Evolutionary conservation across 2,888 invertebrate species (phyloP).

Genomic region (Campoplex nolae): DNA sequence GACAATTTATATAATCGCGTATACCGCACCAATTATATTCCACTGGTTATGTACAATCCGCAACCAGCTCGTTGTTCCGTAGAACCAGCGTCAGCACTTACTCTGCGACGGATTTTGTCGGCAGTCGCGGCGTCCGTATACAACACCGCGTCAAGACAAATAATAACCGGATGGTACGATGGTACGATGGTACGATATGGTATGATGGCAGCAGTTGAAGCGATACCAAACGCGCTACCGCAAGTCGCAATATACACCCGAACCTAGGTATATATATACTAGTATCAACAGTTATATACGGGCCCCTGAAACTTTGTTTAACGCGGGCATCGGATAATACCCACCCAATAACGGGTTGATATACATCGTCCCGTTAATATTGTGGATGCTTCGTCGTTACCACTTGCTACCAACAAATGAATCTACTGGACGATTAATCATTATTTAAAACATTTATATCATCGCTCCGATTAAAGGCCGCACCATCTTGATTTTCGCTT

Average conservation of each 20-base stretch:
- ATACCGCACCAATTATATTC: constrained; percentile 56
- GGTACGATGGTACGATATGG: not conserved
- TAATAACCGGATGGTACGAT: constrained; percentile 46
- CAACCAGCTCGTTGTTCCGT: constrained; percentile 12
- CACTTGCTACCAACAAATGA: not conserved
- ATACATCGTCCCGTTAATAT: not conserved
- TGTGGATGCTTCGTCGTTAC: not conserved
- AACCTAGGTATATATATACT: not conserved
- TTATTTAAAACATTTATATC: not conserved
- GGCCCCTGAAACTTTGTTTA: constrained; percentile 28
- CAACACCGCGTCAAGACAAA: constrained; percentile 32
- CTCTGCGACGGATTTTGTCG: constrained; percentile 33
- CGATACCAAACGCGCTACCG: constrained; percentile 39
- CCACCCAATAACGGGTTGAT: not conserved
- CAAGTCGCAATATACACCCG: constrained; percentile 39
- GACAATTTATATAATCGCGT: not conserved
- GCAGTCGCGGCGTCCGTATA: constrained; percentile 25
- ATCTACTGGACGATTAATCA: not conserved
- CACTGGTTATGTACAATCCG: constrained; percentile 19
- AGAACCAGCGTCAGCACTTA: constrained; percentile 8
- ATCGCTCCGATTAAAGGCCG: not conserved
- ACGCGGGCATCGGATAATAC: not conserved
- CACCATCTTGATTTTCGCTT: not conserved
- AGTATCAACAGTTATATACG: constrained; percentile 34
- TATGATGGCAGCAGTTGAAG: constrained; percentile 34